Base-by-base conservation (phyloP, 2,113 vertebrate genomes). In the Astatoreochromis straeleni region DNA sequence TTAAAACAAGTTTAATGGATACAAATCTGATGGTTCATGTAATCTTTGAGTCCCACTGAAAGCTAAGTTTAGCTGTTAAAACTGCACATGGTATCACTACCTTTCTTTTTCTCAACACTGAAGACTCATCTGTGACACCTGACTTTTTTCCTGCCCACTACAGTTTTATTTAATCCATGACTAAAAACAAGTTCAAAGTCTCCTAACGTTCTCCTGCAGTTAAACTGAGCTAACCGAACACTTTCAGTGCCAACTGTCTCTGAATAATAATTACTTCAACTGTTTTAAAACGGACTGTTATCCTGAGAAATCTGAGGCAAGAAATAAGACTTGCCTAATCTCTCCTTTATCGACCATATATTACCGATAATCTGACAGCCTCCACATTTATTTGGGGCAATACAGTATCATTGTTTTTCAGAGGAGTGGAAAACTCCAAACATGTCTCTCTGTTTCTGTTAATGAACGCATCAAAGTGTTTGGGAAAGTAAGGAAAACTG, bases 391-490 rank as follows among this genome's bases (percentile, higher is more conserved):
- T 31, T 49, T 49, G 9, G 9, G 42, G 14, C 4, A 75, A 19
- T 31, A 29, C 1, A 19, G 40, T 47, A 45, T 73, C 40, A 45
- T 5, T 5, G 21, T 75, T 75, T 75, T 29, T 7, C 42, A 75
- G 2, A n/a, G 73, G 1, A 51, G 16, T 51, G 16, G 24, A 8
- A 47, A 49, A 78, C 1, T 49, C 24, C 14, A 49, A 49, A 47
- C 16, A 75, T 1, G 24, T 31, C 7, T 78, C 10, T n/a, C 42
- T 49, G 26, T 49, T 73, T 40, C 35, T 17, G 8, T 19, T 29
- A 47, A 29, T 26, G 0, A 73, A 75, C 1, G 1, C 9, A 5
- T 49, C 1, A 47, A 47, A 75, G 1, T 47, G 24, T 75, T 17
- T 73, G 21, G 68, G n/a, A 8, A 35, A 35, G 24, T 6, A 78